phyloP scores from a whole-genome alignment of 2,113 vertebrate species.

The Stomatorhinus ivindoensis region DNA sequence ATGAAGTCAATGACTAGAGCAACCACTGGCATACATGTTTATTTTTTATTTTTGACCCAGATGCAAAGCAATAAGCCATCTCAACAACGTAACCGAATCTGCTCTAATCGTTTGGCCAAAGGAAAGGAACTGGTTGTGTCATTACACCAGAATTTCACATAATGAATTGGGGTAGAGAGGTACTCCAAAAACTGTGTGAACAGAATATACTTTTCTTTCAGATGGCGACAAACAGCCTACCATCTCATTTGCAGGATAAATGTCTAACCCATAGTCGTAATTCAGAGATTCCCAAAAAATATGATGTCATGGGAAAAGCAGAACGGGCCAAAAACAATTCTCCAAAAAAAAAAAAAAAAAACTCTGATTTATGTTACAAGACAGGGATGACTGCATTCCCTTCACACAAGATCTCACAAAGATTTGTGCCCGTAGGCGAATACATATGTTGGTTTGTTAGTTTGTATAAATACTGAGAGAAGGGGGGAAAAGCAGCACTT shows the following conservation, averaged over 20 bases:
- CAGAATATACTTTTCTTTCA: neutral
- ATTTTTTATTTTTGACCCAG: neutral
- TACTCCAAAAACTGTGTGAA: neutral
- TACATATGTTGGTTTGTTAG: neutral
- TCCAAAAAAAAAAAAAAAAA: neutral
- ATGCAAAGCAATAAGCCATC: neutral
- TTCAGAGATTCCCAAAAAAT: neutral
- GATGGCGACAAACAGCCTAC: neutral
- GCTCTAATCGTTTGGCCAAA: neutral
- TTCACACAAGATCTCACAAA: neutral
- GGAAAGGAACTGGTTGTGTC: neutral
- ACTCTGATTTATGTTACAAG: neutral
- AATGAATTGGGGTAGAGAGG: neutral
- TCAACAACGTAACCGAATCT: neutral
- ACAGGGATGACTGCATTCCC: neutral
- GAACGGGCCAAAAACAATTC: neutral
- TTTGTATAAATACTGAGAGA: neutral
- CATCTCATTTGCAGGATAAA: neutral
- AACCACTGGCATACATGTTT: neutral
- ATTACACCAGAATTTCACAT: neutral
- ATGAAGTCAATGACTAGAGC: neutral
- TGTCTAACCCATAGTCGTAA: neutral
- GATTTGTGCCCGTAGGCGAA: neutral
- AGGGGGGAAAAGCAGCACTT: neutral
- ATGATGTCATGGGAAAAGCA: constrained; percentile 11